Conservation (phyloP, 2,797 vertebrate species). For the Anabas testudineus region DNA sequence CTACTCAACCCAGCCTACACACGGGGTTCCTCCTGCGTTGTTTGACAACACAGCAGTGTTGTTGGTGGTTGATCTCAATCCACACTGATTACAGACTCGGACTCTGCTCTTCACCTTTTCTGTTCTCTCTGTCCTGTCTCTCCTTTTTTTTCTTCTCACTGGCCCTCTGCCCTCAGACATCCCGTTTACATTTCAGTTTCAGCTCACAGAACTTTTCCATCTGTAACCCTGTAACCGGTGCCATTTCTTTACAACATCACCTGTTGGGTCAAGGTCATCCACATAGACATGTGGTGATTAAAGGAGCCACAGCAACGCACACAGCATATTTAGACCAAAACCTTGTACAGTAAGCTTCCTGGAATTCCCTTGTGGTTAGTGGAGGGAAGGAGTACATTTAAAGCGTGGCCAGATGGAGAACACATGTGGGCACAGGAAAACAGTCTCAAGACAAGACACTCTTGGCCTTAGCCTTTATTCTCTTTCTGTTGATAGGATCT, state of each 20-base stretch:
- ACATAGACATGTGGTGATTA: constrained; percentile 62
- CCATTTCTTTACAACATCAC: constrained; percentile 56
- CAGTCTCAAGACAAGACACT: constrained; percentile 64
- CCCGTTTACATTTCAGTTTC: background rate
- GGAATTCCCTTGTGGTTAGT: constrained; percentile 74
- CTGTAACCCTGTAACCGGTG: constrained; percentile 3
- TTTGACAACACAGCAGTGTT: background rate
- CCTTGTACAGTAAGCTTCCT: constrained; percentile 67
- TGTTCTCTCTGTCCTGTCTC: background rate
- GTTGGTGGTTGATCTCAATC: constrained; percentile 9
- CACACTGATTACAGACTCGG: constrained; percentile 19
- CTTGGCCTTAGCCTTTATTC: constrained; percentile 39
- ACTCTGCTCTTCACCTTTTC: background rate
- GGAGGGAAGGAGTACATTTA: constrained; percentile 70
- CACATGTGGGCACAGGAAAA: constrained; percentile 77
- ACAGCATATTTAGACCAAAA: constrained; percentile 62
- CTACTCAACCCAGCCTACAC: constrained; percentile 10
- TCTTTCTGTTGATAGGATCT: constrained; percentile 61
- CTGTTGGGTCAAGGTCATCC: constrained; percentile 70
- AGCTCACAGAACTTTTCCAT: constrained; percentile 35
- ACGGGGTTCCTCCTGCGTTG: background rate
- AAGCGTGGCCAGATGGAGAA: constrained; percentile 69
- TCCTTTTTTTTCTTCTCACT: background rate
- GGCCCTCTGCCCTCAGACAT: background rate
- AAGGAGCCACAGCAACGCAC: constrained; percentile 51